Percentiles rank a stretch among this genome's conserved stretches.
Conservation (phyloP, 2,113 vertebrate species). For the Phaethon lepturus region DNA sequence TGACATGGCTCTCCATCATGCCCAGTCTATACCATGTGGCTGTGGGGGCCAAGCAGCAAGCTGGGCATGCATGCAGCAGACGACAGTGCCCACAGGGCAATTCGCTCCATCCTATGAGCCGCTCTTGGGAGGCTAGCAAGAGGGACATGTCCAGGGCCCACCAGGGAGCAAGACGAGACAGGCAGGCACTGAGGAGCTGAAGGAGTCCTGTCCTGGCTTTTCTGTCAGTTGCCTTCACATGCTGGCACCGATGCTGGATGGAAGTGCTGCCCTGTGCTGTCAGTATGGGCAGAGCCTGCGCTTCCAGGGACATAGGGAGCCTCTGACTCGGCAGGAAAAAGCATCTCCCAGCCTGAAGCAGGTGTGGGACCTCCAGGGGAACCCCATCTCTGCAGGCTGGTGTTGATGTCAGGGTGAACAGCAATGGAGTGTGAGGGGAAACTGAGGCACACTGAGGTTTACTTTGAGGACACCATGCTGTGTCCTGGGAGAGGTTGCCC, state of each 20-base stretch:
- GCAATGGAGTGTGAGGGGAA: background rate
- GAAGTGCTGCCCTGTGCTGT: rapidly evolving
- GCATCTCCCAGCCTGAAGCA: background rate
- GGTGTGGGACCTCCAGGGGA: background rate
- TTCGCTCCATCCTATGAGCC: background rate
- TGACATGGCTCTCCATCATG: rapidly evolving
- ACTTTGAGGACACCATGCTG: background rate
- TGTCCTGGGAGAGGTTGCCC: background rate
- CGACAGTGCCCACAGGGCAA: background rate
- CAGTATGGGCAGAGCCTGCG: background rate
- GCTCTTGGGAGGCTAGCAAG: background rate
- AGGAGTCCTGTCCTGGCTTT: background rate
- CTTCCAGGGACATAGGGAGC: background rate
- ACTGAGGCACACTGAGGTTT: background rate
- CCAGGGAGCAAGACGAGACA: background rate
- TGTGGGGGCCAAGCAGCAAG: background rate
- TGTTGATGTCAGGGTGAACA: background rate
- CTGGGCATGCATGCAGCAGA: background rate
- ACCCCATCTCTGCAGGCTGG: background rate
- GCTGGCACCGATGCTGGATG: background rate
- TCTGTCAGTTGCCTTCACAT: background rate
- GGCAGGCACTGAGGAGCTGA: background rate
- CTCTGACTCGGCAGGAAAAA: background rate
- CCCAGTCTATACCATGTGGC: rapidly evolving
- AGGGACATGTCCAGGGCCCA: background rate